These are phyloP conservation scores for Paracanthobrama guichenoti DNA, from an alignment of 2,113 vertebrate genomes.

Conservation along the genomic window DNA sequence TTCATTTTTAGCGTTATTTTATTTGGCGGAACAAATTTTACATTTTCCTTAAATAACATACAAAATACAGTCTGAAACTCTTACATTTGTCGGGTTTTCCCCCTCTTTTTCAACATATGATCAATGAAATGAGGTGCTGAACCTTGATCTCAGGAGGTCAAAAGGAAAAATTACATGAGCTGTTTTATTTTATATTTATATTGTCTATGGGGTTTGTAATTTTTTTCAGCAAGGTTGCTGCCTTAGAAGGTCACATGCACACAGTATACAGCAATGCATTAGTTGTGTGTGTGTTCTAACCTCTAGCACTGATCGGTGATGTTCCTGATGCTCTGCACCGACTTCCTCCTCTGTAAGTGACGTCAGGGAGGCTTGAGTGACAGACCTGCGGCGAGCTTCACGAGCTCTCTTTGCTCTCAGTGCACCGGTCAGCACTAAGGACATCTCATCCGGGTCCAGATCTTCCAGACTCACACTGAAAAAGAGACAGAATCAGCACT, in stretches of 20 bases:
- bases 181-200: neutral
- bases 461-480: constrained; percentile 64
- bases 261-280: neutral
- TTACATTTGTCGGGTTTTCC: neutral
- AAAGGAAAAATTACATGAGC: neutral
- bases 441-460: constrained; percentile 61
- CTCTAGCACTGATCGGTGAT: constrained; percentile 55
- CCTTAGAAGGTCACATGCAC: neutral
- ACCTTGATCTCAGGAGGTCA: neutral
- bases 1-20: neutral
- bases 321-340: constrained; percentile 43
- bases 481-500: neutral
- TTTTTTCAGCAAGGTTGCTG: neutral
- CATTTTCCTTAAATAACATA: neutral
- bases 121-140: neutral
- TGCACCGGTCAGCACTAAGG: constrained; percentile 51
- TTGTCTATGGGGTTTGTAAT: neutral
- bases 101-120: neutral
- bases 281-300: constrained; percentile 28
- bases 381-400: constrained; percentile 42
- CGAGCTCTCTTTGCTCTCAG: constrained; percentile 37
- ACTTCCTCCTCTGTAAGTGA: constrained; percentile 63
- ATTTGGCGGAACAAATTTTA: neutral
- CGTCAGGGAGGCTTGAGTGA: constrained; percentile 57
- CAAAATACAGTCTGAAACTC: neutral